Base-by-base conservation (phyloP, 2,888 invertebrate genomes). In the Pseudanteris insignis region DNA sequence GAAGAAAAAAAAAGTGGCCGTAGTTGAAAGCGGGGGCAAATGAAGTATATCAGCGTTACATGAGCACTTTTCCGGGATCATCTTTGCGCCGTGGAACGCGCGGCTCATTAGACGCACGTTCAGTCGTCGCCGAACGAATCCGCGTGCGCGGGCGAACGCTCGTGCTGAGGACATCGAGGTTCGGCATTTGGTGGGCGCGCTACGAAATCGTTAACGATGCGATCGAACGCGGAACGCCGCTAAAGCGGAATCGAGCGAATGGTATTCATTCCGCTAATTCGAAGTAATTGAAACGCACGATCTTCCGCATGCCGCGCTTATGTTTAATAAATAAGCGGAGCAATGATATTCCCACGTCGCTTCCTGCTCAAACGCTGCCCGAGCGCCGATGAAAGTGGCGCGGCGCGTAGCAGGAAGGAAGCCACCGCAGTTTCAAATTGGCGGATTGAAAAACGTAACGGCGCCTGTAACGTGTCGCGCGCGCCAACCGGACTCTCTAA, bases 301-400 rank as follows among this genome's bases (percentile, higher is more conserved):
- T 63, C 58, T 63, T 63, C 63, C 63, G 63, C 63, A 58, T 63
- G 46, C 63, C 58, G 29, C 44, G 43, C 58, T 58, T 63, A 63
- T 63, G 63, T 58, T 63, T 63, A 63, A 63, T 63, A 63, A 63
- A 63, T 58, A 58, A 58, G 48, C 63, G 40, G 53, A 36, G 58
- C 57, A 58, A 50, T 63, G 63, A 63, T 63, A 63, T 63, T 48
- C 37, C 30, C 15, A 48, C 38, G 33, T 41, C 30, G 44, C 53
- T 63, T 63, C 54, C 63, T 63, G 58, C 28, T 63, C 36, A 48
- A 53, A 53, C 48, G 44, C 15, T 44, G 40, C 30, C 38, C 37
- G 46, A 50, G 51, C 40, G 14, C 47, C 58, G 25, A 63, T 63
- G 63, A 63, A 63, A 63, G 63, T 63, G 28, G 4, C 18, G 18